These are phyloP conservation scores for Sylvietta virens DNA, from an alignment of 2,113 vertebrate genomes.

Conservation along the genomic window DNA sequence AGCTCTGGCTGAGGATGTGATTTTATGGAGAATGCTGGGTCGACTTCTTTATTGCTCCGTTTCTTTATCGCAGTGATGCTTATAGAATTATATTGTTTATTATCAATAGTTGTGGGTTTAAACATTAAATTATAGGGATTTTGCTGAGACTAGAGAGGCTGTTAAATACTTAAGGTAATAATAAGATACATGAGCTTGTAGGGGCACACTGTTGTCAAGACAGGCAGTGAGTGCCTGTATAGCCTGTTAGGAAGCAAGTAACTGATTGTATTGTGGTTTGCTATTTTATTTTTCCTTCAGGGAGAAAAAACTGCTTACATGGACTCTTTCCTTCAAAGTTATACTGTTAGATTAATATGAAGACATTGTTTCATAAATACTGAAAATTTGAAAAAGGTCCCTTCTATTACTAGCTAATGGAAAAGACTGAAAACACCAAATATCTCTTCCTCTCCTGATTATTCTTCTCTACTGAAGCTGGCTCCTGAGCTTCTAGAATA, in stretches of 20 bases:
- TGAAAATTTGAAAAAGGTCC: neutral
- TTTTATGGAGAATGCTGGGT: neutral
- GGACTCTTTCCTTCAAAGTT: neutral
- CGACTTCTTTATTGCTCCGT: neutral
- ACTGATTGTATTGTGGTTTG: neutral
- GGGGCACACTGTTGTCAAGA: rapidly evolving
- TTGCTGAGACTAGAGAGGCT: neutral
- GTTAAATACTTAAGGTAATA: neutral
- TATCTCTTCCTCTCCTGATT: neutral
- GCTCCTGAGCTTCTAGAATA: neutral
- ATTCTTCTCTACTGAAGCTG: neutral
- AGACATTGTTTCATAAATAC: neutral
- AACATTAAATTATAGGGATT: constrained; percentile 27
- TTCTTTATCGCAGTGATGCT: neutral
- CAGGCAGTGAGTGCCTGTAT: neutral
- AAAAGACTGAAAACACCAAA: neutral
- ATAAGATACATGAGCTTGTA: neutral
- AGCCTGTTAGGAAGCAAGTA: neutral
- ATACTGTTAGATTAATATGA: neutral
- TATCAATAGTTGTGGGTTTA: neutral
- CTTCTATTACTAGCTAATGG: neutral
- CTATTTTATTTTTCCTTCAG: neutral
- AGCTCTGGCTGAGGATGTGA: neutral
- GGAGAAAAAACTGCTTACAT: neutral
- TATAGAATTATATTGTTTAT: neutral